A percentile compares a stretch with the other conserved stretches of the same genome.
phyloP scores from a whole-genome alignment of 2,797 vertebrate species.

The Phaenicophaeus curvirostris region DNA sequence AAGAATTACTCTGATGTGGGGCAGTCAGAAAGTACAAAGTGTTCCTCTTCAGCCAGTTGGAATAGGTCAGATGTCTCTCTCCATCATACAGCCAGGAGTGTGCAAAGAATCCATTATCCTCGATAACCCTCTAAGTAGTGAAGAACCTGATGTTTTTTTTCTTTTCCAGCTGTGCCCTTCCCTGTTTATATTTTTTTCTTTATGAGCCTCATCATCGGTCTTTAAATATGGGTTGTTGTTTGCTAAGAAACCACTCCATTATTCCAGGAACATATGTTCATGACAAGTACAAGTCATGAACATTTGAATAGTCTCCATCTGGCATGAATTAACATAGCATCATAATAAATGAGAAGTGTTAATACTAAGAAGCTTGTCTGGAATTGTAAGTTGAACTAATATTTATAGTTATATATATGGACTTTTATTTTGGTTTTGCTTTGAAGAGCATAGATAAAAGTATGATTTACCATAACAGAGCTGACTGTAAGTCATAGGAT shows the following conservation, averaged over 20 bases:
- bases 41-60: not conserved
- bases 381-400: slow-evolving; percentile 30
- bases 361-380: slow-evolving; percentile 32
- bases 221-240: slow-evolving; percentile 59
- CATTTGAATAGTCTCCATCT: slow-evolving; percentile 70
- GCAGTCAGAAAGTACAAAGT: not conserved
- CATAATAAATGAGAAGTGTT: slow-evolving; percentile 65
- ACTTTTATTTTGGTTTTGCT: not conserved
- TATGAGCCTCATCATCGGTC: slow-evolving; percentile 48
- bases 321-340: slow-evolving; percentile 62
- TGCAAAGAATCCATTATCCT: not conserved
- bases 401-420: not conserved
- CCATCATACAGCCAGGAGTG: not conserved
- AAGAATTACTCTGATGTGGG: not conserved
- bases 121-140: not conserved
- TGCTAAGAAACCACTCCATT: slow-evolving; percentile 65
- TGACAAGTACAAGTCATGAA: slow-evolving; percentile 68
- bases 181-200: slow-evolving; percentile 15
- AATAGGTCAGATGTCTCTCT: not conserved
- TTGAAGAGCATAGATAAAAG: not conserved
- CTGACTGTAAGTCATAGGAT: not conserved
- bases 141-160: not conserved
- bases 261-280: slow-evolving; percentile 54
- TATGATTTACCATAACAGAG: not conserved
- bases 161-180: slow-evolving; percentile 44